These are phyloP conservation scores for Campoletis raptor DNA, from an alignment of 2,888 invertebrate species.

Conservation along the genomic window DNA sequence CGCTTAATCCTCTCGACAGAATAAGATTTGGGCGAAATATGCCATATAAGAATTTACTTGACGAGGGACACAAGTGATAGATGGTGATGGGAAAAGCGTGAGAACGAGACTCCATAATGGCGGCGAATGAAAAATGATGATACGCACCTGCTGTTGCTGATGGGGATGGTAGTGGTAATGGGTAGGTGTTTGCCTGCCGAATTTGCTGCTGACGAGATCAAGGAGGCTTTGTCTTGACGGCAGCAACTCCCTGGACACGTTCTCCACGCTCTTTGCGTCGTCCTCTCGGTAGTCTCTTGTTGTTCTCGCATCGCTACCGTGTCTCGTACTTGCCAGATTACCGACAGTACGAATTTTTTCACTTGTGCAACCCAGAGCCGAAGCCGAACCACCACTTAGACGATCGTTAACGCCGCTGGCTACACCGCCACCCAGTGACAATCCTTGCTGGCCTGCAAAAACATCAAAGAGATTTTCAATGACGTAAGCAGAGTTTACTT, in stretches of 20 bases:
- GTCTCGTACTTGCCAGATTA: constrained; percentile 66
- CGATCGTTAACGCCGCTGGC: constrained; percentile 74
- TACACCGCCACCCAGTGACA: constrained; percentile 72
- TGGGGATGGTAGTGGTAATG: constrained; percentile 83
- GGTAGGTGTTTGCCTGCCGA: constrained; percentile 82
- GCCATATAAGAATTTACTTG: constrained; percentile 36
- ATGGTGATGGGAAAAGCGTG: background rate
- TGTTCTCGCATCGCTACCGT: constrained; percentile 70
- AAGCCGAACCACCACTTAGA: constrained; percentile 78
- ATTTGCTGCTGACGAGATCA: constrained; percentile 83
- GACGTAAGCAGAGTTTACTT: constrained; percentile 9
- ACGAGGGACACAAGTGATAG: constrained; percentile 6
- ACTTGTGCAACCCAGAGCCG: constrained; percentile 76
- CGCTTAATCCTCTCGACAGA: constrained; percentile 54
- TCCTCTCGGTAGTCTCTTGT: constrained; percentile 78
- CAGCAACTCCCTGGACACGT: constrained; percentile 77
- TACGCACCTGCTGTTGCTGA: constrained; percentile 80
- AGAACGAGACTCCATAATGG: background rate
- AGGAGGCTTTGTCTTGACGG: constrained; percentile 83
- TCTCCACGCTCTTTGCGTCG: constrained; percentile 82
- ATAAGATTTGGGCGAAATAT: constrained; percentile 49
- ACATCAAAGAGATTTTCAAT: constrained; percentile 59
- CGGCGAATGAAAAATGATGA: constrained; percentile 4
- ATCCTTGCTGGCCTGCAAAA: constrained; percentile 75
- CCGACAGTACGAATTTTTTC: constrained; percentile 74